Base-by-base conservation (phyloP, 2,888 invertebrate species). In the Heliconius erato region DNA sequence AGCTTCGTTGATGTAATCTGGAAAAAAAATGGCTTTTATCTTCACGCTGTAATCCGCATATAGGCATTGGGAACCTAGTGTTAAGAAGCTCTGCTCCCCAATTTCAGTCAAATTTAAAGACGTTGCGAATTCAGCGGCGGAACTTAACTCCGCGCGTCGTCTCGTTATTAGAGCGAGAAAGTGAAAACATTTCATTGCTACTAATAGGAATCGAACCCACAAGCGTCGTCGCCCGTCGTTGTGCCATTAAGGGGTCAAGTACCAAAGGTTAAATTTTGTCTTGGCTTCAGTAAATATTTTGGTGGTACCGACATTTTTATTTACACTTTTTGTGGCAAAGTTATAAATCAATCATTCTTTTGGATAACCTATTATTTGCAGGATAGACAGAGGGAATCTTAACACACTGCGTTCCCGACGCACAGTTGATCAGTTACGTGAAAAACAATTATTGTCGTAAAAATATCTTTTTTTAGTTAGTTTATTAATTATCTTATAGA, bases 1-100 rank as follows among this genome's bases (percentile, higher is more conserved):
- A 88, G 89, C 96, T 86, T 87, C 94, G 49, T 89, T 93, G 85
- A 90, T 93, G 87, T 94, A 96, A 88, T 87, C 94, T 97, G 96
- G n/a, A 77, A 80, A 59, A 35, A 49, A 67, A n/a, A 3, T n/a
- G 9, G 4, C n/a, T 67, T 32, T 32, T 32, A 28, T 0, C 7
- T 67, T 67, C 19, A 28, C 16, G 28, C 67, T 26, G 12, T 28
- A 67, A n/a, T n/a, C 26, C 26, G 26, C 65, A n/a, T 23, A 11
- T 26, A 65, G 26, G 12, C 26, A 19, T 2, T 19, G n/a, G n/a
- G 14, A 12, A n/a, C 40, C 12, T 71, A 26, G 14, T 72, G 44
- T n/a, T n/a, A n/a, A 71, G 40, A 28, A 3, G 28, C 26, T 79
- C 26, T n/a, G 35, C 0, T 32, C 5, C 2, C 19, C 4, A 35